Percentiles rank a stretch among this genome's conserved stretches.
These are phyloP conservation scores for Tachysurus vachellii DNA, from an alignment of 2,113 vertebrate genomes.

Conservation along the genomic window DNA sequence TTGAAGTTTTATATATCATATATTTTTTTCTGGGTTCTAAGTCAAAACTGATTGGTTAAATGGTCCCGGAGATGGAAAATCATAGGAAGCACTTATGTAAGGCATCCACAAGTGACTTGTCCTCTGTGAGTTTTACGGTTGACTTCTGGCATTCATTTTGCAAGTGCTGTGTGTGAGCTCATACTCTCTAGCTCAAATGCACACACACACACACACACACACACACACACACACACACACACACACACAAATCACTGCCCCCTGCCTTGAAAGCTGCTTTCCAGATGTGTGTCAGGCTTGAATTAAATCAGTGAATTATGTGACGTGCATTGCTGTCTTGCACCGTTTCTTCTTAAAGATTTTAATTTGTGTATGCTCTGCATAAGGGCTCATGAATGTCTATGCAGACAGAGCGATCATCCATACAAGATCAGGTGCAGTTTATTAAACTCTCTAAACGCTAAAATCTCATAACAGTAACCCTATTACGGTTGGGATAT, in stretches of 20 bases:
- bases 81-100: conserved; percentile 29
- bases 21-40: neutral
- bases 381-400: neutral
- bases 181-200: neutral
- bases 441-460: neutral
- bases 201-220: neutral
- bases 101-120: conserved; percentile 14
- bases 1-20: neutral
- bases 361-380: conserved; percentile 34
- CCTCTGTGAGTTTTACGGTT: conserved; percentile 23
- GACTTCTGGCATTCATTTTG: conserved; percentile 6
- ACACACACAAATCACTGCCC: conserved; percentile 12
- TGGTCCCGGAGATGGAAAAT: conserved; percentile 2
- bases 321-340: conserved; percentile 25
- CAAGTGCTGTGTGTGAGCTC: conserved; percentile 32
- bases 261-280: conserved; percentile 39
- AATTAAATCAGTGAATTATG: conserved; percentile 49
- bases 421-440: neutral
- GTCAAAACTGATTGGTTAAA: conserved; percentile 20
- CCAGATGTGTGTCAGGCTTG: conserved; percentile 50
- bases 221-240: neutral
- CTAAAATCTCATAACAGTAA: conserved; percentile 1
- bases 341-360: conserved; percentile 14
- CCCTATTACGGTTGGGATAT: neutral
- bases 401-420: conserved; percentile 7